Evolutionary conservation across 2,797 vertebrate species (phyloP).

Genomic region (Nyctalus aviator): DNA sequence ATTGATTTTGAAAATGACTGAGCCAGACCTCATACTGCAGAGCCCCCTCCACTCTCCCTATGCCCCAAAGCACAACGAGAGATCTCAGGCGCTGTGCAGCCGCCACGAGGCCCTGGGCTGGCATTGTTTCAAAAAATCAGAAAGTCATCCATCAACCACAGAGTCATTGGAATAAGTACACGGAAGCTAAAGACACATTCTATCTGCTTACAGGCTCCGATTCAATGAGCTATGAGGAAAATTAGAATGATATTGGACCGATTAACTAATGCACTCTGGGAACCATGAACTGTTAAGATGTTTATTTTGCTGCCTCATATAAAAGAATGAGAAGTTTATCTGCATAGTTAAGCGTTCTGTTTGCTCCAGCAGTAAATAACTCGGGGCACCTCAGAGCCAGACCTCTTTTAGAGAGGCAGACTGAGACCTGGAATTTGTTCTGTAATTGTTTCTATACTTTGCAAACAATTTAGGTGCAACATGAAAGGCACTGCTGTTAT

Average conservation of each 20-base stretch:
- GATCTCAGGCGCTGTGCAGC: constrained; percentile 85
- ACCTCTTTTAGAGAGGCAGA: constrained; percentile 62
- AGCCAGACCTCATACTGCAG: constrained; percentile 93
- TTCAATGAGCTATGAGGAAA: constrained; percentile 85
- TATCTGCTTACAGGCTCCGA: constrained; percentile 85
- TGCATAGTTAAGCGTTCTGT: constrained; percentile 82
- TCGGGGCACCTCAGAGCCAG: not conserved
- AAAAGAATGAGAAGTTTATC: constrained; percentile 85
- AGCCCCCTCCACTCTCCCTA: constrained; percentile 69
- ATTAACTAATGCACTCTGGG: constrained; percentile 86
- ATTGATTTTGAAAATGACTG: constrained; percentile 98
- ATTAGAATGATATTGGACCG: constrained; percentile 86
- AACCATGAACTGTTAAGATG: constrained; percentile 85
- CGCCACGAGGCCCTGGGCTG: constrained; percentile 85
- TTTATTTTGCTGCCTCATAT: constrained; percentile 85
- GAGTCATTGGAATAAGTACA: constrained; percentile 87
- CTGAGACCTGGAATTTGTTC: constrained; percentile 74
- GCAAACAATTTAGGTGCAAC: constrained; percentile 64
- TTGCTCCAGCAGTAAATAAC: constrained; percentile 79
- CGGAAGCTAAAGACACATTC: constrained; percentile 87
- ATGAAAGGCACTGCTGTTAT: not conserved
- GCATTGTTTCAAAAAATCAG: constrained; percentile 90
- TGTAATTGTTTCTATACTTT: constrained; percentile 77
- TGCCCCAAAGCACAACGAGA: constrained; percentile 89
- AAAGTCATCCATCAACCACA: constrained; percentile 89